These are phyloP conservation scores for Xanthia icteritia DNA, from an alignment of 2,888 invertebrate species.

Conservation along the genomic window DNA sequence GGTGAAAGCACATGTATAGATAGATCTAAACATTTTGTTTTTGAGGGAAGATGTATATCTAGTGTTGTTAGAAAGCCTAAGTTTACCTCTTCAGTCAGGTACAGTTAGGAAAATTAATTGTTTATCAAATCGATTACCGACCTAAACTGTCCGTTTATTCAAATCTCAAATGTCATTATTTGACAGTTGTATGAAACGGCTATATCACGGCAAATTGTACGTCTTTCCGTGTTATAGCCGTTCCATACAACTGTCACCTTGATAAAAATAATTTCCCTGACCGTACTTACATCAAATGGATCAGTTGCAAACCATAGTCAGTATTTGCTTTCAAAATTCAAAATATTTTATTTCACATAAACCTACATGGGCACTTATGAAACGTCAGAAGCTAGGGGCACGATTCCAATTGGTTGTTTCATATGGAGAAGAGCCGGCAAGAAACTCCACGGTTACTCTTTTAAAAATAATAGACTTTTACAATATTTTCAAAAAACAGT, in stretches of 20 bases:
- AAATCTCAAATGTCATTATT: background rate
- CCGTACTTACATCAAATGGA: background rate
- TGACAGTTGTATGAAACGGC: background rate
- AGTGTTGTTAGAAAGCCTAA: background rate
- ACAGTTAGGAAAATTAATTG: background rate
- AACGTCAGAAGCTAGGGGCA: too few relatives aligned
- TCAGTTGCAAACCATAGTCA: background rate
- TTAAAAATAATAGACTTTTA: too few relatives aligned
- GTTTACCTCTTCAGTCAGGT: background rate
- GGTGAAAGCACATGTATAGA: slow-evolving; percentile 13
- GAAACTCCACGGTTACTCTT: too few relatives aligned
- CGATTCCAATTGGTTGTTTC: too few relatives aligned
- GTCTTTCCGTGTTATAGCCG: background rate
- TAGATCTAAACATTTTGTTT: background rate
- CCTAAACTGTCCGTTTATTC: background rate
- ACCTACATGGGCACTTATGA: too few relatives aligned
- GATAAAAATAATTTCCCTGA: background rate
- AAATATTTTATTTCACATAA: too few relatives aligned
- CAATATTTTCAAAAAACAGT: too few relatives aligned
- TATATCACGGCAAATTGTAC: background rate
- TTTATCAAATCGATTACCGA: background rate
- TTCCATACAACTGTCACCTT: background rate
- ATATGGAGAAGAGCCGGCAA: too few relatives aligned
- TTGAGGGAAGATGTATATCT: background rate
- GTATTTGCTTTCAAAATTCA: too few relatives aligned